Base-by-base conservation (phyloP, 2,888 invertebrate genomes). In the Hipparchia sbordonii region DNA sequence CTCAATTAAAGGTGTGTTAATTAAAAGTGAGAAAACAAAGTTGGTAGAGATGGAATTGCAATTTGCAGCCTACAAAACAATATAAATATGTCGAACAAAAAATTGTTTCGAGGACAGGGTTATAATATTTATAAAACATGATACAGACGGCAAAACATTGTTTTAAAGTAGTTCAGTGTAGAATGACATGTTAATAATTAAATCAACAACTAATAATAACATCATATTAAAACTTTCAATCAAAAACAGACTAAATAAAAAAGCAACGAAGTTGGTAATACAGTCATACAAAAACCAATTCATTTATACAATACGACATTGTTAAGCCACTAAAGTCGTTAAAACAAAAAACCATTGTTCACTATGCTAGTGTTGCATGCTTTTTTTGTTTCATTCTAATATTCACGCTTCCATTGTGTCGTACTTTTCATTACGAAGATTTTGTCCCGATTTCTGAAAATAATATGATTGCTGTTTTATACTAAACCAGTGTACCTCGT, bases 341-440 rank as follows among this genome's bases (percentile, higher is more conserved):
- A 67, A 72, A 67, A 54, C 59, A 51, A 57, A 59, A 46, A 57
- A 60, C 65, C 68, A 71, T 74, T 69, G 74, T 72, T 74, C 72
- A 56, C 45, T 13, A 46, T 23, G 45, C 52, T 54, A 60, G 60
- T 66, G 33, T 71, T 6, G 66, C 52, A 54, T 23, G 9, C 8
- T n/a, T 62, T 63, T 23, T 54, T 67, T 67, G 67, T 67, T 67
- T 67, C 45, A 9, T 57, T 51, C 51, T 54, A 52, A 66, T 66
- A 66, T 66, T 66, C 56, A 23, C 45, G 23, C 45, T 57, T 65
- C 52, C 52, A 52, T 52, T 52, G 65, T 65, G 33, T 65, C 65
- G 52, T 52, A 65, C 52, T 65, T 65, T 67, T 67, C 67, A 67
- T 67, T 67, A 23, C 2, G n/a, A 12, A 65, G 33, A 51, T 70